phyloP scores from a whole-genome alignment of 2,113 vertebrate genomes.

The Oryzias celebensis region DNA sequence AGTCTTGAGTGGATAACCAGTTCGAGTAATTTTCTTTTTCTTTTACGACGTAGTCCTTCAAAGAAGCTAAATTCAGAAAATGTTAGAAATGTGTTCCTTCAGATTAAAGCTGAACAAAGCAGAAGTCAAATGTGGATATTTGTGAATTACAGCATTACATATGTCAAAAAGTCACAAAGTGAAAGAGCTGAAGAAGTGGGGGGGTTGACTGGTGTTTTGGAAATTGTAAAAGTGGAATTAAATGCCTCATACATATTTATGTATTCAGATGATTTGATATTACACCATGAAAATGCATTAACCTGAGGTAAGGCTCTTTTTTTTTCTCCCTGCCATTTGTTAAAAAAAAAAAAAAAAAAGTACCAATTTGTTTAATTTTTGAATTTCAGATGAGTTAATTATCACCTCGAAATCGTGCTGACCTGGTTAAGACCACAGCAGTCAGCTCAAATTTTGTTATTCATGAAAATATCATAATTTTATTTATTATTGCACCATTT shows the following conservation, averaged over 20 bases:
- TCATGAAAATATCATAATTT: not conserved
- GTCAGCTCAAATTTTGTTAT: conserved; percentile 11
- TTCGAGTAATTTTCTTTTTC: conserved; percentile 61
- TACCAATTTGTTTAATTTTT: not conserved
- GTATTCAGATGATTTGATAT: conserved; percentile 12
- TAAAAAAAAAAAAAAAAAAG: not conserved
- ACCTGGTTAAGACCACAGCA: not conserved
- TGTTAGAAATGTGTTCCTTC: conserved; percentile 6
- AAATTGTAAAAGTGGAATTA: conserved; percentile 12
- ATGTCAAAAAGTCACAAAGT: conserved; percentile 1
- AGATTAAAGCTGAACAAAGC: not conserved
- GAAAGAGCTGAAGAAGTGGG: not conserved
- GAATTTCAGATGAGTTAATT: not conserved
- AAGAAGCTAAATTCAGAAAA: conserved; percentile 21
- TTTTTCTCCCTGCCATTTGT: not conserved
- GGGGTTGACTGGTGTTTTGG: not conserved
- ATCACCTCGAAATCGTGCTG: not conserved
- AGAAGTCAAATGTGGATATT: conserved; percentile 7
- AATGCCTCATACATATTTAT: conserved; percentile 43
- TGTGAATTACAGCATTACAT: conserved; percentile 2
- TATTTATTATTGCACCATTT: not conserved
- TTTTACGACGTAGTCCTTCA: conserved; percentile 37
- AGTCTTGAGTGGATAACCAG: conserved; percentile 62
- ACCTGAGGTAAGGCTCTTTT: not conserved
- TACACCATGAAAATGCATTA: conserved; percentile 2